Evolutionary conservation across 2,113 vertebrate species (phyloP), one percentile per base, ranked within the genome.

Genomic region (Cephalopholis sonnerati): DNA sequence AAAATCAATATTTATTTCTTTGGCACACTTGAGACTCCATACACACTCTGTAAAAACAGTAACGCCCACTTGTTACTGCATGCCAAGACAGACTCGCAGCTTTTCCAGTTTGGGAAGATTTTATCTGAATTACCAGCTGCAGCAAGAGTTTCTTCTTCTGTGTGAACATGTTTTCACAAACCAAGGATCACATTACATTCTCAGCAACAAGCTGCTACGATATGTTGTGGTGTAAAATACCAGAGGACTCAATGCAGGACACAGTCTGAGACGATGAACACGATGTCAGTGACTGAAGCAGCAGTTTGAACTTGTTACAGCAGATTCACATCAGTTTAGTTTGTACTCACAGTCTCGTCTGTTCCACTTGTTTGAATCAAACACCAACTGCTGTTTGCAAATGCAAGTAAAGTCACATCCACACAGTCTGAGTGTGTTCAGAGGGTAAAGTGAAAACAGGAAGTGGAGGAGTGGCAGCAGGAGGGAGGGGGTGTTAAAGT

Each of bases 291-390:
- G 32, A 7, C 32, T 36, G 32, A 36, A 36, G 6, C 32, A 36
- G 32, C 6, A 36, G 32, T 36, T 36, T 36, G 6, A 36, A 36
- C 32, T 36, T 36, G 32, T 36, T 36, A 36, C 32, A 3, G 32
- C 32, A 36, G 32, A 36, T 36, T 36, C 32, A 36, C 6, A 1
- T 36, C 32, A 36, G 32, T 8, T 36, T 36, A 7, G 7, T 1
- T 39, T 39, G 15, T 39, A 78, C 76, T 78, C 12, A 69, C 75
- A 57, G 50, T 46, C 53, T 36, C 4, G 10, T 39, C 48, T 25
- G 20, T 12, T 41, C 2, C 11, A 3, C 12, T 10, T 5, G 44
- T 27, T 16, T 29, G 65, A 51, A 50, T 20, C 0, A 20, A 44
- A 12, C 25, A 13, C 44, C 44, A 36, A 7, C 32, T 36, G 32